Evolutionary conservation across 2,797 vertebrate species (phyloP), one percentile per base, ranked within the genome.

Genomic region (Gymnopithys bicolor): DNA sequence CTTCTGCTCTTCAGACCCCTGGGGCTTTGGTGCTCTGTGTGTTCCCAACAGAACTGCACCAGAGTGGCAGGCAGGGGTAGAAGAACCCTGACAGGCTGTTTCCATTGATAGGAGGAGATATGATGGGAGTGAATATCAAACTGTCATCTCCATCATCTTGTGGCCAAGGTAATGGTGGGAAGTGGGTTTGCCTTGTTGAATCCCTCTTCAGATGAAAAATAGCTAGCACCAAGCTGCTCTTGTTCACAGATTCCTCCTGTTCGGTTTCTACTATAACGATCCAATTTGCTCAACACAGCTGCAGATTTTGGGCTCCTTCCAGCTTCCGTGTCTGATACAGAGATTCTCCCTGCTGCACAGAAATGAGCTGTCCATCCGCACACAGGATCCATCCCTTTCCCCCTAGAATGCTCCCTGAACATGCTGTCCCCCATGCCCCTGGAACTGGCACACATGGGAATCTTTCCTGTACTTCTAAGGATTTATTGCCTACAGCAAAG

Each of bases 201-300:
- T 93, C 51, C 64, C 80, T 94, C 87, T 82, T 87, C 59, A 76
- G 87, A 87, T 62, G 90, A 83, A 70, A 95, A 95, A 66, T 89
- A 91, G 94, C 13, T 77, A 68, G 74, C 75, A 51, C 43, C 83
- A 80, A 75, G 88, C 95, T 84, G 90, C 88, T 93, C 74, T 84
- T 35, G 4, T 69, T 87, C 93, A 62, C 90, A 90, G 80, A 86
- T 88, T 64, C 92, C 95, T 93, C 90, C 95, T 84, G 85, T 75
- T 95, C 33, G 0, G 73, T 84, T 94, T 92, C 85, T 90, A 60
- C 95, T 94, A 49, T 46, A 84, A 81, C 4, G 15, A 90, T 94
- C 79, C 90, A 71, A 95, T 96, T 94, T 95, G 92, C 83, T 94
- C 92, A 84, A 59, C 88, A 81, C 87, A 94, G 93, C 92, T 95